Conservation (phyloP, 2,113 vertebrate species). For the Aegypius monachus region DNA sequence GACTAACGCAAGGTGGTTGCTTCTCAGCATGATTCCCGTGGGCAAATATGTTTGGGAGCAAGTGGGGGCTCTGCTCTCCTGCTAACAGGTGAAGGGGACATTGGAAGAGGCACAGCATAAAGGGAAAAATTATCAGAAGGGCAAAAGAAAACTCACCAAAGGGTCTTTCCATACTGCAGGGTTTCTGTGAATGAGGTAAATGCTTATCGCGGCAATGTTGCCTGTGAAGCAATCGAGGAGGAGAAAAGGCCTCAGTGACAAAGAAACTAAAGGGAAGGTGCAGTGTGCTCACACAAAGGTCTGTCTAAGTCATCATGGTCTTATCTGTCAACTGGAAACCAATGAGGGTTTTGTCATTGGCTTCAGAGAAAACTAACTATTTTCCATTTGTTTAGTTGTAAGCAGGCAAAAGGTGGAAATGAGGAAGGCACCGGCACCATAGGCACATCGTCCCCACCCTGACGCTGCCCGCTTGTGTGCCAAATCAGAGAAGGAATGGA, state of each 20-base stretch:
- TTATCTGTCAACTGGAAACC: neutral
- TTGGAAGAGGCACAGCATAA: neutral
- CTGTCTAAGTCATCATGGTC: neutral
- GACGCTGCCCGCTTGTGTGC: neutral
- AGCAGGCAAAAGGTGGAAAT: neutral
- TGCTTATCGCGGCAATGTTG: neutral
- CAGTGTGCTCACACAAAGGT: neutral
- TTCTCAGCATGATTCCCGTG: neutral
- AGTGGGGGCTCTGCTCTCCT: neutral
- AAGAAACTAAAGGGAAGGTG: neutral
- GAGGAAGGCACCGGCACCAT: neutral
- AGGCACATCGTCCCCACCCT: fast-evolving
- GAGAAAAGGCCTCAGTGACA: neutral
- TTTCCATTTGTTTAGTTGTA: neutral
- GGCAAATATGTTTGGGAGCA: neutral
- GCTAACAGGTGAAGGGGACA: neutral
- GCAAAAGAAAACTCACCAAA: conserved; percentile 25
- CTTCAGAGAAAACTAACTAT: neutral
- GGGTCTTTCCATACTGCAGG: conserved; percentile 56
- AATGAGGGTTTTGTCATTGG: neutral
- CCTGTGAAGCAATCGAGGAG: conserved; percentile 1
- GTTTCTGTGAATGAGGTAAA: conserved; percentile 62
- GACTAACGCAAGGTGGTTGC: fast-evolving
- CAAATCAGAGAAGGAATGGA: neutral
- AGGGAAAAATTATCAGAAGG: neutral